Percentiles rank a stretch among this genome's conserved stretches.
phyloP scores from a whole-genome alignment of 2,797 vertebrate species.

The Typhlichthys subterraneus region DNA sequence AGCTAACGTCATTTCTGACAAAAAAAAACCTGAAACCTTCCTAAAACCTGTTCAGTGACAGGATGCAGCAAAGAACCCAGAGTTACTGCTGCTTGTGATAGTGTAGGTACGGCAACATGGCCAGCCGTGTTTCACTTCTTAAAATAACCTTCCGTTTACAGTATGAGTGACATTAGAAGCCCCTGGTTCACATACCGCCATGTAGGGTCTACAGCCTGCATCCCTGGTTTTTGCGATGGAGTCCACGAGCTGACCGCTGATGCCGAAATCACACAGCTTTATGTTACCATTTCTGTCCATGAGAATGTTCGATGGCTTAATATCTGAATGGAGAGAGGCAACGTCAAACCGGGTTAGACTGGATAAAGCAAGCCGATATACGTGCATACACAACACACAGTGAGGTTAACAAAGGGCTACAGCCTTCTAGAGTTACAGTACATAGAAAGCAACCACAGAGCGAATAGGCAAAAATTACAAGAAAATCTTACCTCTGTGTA shows the following conservation, averaged over 20 bases:
- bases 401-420: background rate
- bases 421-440: background rate
- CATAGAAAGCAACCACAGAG: background rate
- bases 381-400: background rate
- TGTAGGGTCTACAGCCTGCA: constrained; percentile 94
- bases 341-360: background rate
- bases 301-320: constrained; percentile 99
- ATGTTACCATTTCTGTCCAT: constrained; percentile 98
- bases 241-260: constrained; percentile 97
- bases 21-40: too few relatives aligned
- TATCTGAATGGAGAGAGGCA: constrained; percentile 79
- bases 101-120: too few relatives aligned
- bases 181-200: constrained; percentile 86
- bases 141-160: too few relatives aligned
- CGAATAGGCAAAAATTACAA: background rate
- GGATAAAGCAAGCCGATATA: background rate
- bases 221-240: constrained; percentile 98
- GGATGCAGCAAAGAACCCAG: too few relatives aligned
- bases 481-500: constrained; percentile 91
- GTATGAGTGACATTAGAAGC: too few relatives aligned
- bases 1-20: too few relatives aligned
- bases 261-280: constrained; percentile 98
- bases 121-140: too few relatives aligned
- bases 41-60: too few relatives aligned
- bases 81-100: too few relatives aligned